Conservation (phyloP, 2,888 invertebrate species). For the Tiphia femorata region DNA sequence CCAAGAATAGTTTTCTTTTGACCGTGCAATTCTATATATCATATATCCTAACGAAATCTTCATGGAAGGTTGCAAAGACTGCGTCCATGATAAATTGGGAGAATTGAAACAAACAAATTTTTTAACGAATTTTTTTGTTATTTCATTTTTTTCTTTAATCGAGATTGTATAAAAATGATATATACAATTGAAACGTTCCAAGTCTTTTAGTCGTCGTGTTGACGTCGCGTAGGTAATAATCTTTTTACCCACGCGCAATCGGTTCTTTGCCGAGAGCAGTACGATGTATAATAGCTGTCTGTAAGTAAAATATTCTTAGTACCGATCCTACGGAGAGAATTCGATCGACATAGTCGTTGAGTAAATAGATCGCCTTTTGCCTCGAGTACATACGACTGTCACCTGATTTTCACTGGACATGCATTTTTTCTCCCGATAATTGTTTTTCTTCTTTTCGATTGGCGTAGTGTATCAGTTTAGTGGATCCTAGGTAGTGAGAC, state of each 20-base stretch:
- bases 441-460: too few relatives aligned
- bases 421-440: too few relatives aligned
- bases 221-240: conserved; percentile 39
- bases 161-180: conserved; percentile 32
- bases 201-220: conserved; percentile 48
- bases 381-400: conserved; percentile 33
- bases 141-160: too few relatives aligned
- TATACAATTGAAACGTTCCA: conserved; percentile 50
- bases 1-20: conserved; percentile 23
- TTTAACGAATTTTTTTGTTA: too few relatives aligned
- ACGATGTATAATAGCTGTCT: conserved; percentile 47
- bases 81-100: conserved; percentile 3
- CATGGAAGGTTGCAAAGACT: too few relatives aligned
- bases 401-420: too few relatives aligned
- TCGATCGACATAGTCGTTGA: conserved; percentile 28
- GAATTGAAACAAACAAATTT: too few relatives aligned
- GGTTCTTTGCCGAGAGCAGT: conserved; percentile 54
- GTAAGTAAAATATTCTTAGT: conserved; percentile 57
- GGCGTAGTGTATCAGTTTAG: too few relatives aligned
- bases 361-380: conserved; percentile 45
- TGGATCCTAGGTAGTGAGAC: too few relatives aligned
- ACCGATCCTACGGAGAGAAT: conserved; percentile 4
- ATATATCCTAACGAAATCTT: background rate
- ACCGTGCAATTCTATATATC: background rate
- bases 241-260: conserved; percentile 35